Conservation (phyloP, 2,888 invertebrate species). For the Falcaria lacertinaria region DNA sequence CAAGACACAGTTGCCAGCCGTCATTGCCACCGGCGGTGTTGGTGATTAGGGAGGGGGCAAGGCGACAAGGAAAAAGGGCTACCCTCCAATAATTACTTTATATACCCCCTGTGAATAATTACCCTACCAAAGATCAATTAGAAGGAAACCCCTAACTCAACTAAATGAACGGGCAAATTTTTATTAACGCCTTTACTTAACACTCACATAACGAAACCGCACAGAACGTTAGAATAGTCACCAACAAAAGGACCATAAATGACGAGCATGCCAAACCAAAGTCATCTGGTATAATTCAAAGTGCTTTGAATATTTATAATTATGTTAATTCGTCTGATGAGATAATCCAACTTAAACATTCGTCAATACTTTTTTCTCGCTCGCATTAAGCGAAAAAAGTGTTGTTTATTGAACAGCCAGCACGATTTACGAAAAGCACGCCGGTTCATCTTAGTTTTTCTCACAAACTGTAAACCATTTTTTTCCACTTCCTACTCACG, state of each 20-base stretch:
- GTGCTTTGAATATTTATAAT: constrained; percentile 18
- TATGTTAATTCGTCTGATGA: constrained; percentile 34
- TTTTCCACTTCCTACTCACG: constrained; percentile 74
- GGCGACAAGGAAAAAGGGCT: constrained; percentile 77
- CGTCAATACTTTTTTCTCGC: constrained; percentile 44
- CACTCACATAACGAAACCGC: background rate
- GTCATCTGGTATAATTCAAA: no score
- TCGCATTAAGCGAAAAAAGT: constrained; percentile 32
- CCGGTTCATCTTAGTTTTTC: constrained; percentile 64
- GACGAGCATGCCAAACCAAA: no score
- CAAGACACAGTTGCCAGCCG: constrained; percentile 70
- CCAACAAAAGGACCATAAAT: no score
- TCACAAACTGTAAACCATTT: constrained; percentile 74
- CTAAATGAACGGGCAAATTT: constrained; percentile 70
- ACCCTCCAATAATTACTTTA: constrained; percentile 75
- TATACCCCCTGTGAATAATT: constrained; percentile 77
- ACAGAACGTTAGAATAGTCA: background rate
- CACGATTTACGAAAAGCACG: constrained; percentile 48
- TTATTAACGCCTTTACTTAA: constrained; percentile 32
- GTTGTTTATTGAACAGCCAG: constrained; percentile 41
- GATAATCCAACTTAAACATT: constrained; percentile 40
- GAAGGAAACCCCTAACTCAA: constrained; percentile 66
- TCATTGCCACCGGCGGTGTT: constrained; percentile 69
- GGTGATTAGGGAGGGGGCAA: constrained; percentile 59
- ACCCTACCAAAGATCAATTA: constrained; percentile 73